Evolutionary conservation across 2,797 vertebrate species (phyloP).

Genomic region (Xerus rutilus): DNA sequence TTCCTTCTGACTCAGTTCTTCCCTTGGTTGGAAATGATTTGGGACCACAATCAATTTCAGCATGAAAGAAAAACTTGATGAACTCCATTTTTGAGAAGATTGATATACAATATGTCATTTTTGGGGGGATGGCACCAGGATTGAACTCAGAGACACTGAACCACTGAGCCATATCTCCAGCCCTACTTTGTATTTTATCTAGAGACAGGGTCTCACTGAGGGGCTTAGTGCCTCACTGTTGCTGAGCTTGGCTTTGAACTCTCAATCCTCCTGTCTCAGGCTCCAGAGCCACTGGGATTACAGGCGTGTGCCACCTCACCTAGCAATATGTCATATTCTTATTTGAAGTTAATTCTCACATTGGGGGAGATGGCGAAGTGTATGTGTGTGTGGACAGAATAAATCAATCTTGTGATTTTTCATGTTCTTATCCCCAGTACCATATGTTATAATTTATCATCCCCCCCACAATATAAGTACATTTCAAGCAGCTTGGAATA

Average conservation of each 20-base stretch:
- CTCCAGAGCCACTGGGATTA: no score
- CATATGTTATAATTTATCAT: neutral
- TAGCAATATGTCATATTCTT: neutral
- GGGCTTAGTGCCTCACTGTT: no score
- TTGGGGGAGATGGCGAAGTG: neutral
- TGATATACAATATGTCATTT: neutral
- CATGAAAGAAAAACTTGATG: neutral
- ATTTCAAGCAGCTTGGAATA: slow-evolving; percentile 21
- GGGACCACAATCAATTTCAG: neutral
- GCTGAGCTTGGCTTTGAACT: no score
- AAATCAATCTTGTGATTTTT: neutral
- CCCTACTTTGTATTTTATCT: no score
- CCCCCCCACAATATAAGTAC: neutral
- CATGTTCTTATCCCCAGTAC: neutral
- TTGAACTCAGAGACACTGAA: no score
- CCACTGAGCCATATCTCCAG: no score
- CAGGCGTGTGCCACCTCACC: no score
- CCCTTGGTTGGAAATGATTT: neutral
- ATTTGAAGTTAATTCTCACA: neutral
- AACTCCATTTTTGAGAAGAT: neutral
- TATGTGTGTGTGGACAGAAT: neutral
- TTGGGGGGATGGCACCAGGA: neutral
- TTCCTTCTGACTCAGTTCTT: neutral
- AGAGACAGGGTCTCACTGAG: no score
- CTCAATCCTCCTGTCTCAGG: no score